Conservation (phyloP, 92 coral and sea anemone genomes). For the Actinernus sp. region DNA sequence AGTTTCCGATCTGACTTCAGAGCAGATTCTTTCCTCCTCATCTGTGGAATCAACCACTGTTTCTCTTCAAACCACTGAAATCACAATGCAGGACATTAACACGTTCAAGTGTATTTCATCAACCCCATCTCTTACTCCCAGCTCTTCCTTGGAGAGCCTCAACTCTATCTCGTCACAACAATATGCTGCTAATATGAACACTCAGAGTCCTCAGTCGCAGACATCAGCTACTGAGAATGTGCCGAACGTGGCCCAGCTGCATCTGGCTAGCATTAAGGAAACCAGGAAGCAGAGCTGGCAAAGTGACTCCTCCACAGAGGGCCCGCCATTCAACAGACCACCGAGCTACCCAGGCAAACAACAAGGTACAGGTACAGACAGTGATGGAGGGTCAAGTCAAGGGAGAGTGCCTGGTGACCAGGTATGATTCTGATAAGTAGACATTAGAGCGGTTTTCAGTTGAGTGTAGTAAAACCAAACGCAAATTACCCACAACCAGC, state of each 20-base stretch:
- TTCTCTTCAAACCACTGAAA: constrained; percentile 22
- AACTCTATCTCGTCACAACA: constrained; percentile 70
- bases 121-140: constrained; percentile 81
- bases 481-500: too few relatives aligned
- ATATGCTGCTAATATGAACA: neutral
- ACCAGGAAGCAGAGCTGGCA: constrained; percentile 43
- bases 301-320: constrained; percentile 42
- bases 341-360: neutral
- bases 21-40: neutral
- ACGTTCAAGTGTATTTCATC: constrained; percentile 18
- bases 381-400: constrained; percentile 27
- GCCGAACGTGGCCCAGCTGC: constrained; percentile 24
- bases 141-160: constrained; percentile 91
- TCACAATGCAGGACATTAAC: constrained; percentile 59
- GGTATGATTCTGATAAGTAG: constrained; percentile 17
- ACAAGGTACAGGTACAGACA: constrained; percentile 17
- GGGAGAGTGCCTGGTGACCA: neutral
- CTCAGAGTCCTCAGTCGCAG: constrained; percentile 20
- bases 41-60: neutral
- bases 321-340: neutral
- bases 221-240: neutral
- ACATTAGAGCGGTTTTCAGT: too few relatives aligned
- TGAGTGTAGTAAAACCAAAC: too few relatives aligned
- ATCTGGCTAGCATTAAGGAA: constrained; percentile 19
- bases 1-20: neutral